Conservation (phyloP, 2,888 invertebrate genomes). For the Mycalesis mineus region DNA sequence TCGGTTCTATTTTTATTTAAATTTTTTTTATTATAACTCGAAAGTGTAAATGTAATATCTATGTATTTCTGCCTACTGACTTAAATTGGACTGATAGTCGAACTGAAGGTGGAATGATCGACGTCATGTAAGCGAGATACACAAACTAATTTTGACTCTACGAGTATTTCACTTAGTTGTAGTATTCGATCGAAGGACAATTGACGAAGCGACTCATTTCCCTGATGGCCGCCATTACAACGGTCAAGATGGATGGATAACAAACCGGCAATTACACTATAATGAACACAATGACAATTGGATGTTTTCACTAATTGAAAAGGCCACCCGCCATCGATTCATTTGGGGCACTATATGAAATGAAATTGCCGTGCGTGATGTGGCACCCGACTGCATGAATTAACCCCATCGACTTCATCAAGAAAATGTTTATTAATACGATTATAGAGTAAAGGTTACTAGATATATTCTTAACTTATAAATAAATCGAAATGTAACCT, state of each 20-base stretch:
- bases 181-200: constrained; percentile 47
- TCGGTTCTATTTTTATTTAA: too few species aligned
- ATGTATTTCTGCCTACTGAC: too few species aligned
- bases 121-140: too few species aligned
- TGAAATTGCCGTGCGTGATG: constrained; percentile 66
- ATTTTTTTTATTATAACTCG: too few species aligned
- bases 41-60: too few species aligned
- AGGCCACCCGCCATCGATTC: constrained; percentile 66
- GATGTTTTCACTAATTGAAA: constrained; percentile 76
- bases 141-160: constrained; percentile 26
- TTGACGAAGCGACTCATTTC: constrained; percentile 59
- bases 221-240: constrained; percentile 74
- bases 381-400: constrained; percentile 58
- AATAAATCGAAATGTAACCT: too few species aligned
- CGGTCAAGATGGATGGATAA: constrained; percentile 75
- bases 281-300: constrained; percentile 71
- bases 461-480: too few species aligned
- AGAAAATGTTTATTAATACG: constrained; percentile 37
- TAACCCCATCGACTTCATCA: constrained; percentile 71
- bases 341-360: constrained; percentile 71
- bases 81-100: too few species aligned
- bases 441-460: neutral
- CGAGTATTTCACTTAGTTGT: constrained; percentile 59
- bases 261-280: constrained; percentile 72
- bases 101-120: too few species aligned